Evolutionary conservation across 2,113 vertebrate species (phyloP).

Genomic region (Proteles cristata): DNA sequence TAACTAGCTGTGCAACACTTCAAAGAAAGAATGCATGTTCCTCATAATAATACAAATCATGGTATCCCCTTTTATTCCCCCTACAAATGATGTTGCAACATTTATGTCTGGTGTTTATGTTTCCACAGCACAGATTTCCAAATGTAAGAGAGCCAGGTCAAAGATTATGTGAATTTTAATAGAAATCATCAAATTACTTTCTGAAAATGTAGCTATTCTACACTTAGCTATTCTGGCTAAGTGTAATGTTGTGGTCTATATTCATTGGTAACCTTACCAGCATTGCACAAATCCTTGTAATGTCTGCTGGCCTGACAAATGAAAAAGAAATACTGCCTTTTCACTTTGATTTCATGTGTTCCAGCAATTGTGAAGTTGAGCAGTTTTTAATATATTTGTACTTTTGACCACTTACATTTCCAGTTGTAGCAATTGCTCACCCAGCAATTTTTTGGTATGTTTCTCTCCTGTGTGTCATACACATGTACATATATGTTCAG

Average conservation of each 20-base stretch:
- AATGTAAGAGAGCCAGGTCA: background rate
- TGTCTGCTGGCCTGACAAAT: background rate
- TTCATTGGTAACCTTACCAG: background rate
- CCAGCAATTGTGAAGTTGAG: background rate
- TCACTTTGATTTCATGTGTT: background rate
- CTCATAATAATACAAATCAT: background rate
- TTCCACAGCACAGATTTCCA: background rate
- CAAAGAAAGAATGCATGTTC: background rate
- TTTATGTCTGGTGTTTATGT: background rate
- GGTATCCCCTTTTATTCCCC: background rate
- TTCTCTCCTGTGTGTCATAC: background rate
- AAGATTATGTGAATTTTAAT: background rate
- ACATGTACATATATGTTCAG: background rate
- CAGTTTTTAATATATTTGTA: too few relatives aligned
- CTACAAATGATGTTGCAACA: background rate
- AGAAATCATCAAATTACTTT: background rate
- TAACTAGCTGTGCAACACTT: background rate
- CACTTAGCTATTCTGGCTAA: background rate
- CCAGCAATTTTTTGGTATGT: too few relatives aligned
- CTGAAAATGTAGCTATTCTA: background rate
- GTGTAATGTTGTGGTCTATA: background rate
- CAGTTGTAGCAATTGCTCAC: background rate
- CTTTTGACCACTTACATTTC: background rate
- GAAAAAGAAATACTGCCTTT: background rate
- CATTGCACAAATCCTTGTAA: background rate